phyloP scores from a whole-genome alignment of 1,140 invertebrate genomes.

The Pseudachorutes palmiensis region DNA sequence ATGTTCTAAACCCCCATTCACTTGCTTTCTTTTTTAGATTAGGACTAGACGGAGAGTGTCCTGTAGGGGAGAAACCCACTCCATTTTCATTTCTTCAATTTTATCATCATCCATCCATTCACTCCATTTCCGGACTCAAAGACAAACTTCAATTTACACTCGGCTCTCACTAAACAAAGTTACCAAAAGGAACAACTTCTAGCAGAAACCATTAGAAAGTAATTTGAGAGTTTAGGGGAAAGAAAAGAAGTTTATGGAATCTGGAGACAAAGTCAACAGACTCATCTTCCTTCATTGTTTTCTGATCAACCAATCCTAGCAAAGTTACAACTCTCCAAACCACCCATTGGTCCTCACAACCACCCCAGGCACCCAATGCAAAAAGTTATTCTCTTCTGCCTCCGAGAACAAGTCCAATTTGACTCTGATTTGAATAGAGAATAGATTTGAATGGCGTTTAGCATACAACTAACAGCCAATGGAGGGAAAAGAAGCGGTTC shows the following conservation, averaged over 20 bases:
- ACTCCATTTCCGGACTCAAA: constrained; percentile 16
- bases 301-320: not conserved
- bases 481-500: not conserved
- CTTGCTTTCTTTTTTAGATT: constrained; percentile 11
- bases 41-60: not conserved
- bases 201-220: constrained; percentile 14
- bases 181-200: not conserved
- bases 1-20: constrained; percentile 25
- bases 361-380: not conserved
- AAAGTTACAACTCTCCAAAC: constrained; percentile 1
- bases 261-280: not conserved
- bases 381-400: not conserved
- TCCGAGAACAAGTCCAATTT: not conserved
- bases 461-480: not conserved
- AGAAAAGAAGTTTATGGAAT: not conserved
- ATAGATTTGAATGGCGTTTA: not conserved
- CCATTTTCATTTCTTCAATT: constrained; percentile 36
- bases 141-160: not conserved
- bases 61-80: constrained; percentile 20
- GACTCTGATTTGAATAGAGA: not conserved
- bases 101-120: constrained; percentile 27
- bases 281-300: constrained; percentile 6
- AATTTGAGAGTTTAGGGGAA: constrained; percentile 3
- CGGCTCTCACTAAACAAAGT: not conserved
- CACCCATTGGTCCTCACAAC: not conserved